Percentiles rank a stretch among this genome's conserved stretches.
Evolutionary conservation across 2,113 vertebrate species (phyloP).

Genomic region (Silurus glanis): DNA sequence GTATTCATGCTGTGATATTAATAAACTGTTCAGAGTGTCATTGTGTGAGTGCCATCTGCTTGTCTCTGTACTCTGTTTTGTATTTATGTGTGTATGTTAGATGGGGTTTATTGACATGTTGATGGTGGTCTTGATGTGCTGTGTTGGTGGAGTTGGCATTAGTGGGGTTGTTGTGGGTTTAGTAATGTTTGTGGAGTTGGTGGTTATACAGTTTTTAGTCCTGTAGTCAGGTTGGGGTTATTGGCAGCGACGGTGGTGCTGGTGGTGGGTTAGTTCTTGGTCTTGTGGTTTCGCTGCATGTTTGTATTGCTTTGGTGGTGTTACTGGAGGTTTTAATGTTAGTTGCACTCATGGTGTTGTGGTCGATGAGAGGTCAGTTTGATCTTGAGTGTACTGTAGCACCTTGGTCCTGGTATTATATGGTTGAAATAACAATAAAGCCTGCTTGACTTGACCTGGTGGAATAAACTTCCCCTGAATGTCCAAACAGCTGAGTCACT

Average conservation of each 20-base stretch:
- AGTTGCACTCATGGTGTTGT: neutral
- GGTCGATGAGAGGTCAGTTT: too few species aligned
- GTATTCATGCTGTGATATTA: conserved; percentile 34
- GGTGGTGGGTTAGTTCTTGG: too few species aligned
- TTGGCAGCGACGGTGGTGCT: neutral
- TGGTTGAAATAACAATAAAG: too few species aligned
- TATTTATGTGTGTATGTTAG: neutral
- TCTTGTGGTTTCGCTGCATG: neutral
- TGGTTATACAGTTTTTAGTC: neutral
- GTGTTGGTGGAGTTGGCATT: neutral
- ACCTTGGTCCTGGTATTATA: too few species aligned
- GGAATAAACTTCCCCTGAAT: too few species aligned
- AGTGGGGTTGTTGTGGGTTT: neutral
- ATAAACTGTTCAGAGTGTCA: neutral
- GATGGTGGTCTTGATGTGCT: neutral
- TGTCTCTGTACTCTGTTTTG: neutral
- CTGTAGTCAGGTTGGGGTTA: neutral
- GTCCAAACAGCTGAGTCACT: too few species aligned
- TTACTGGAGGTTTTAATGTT: neutral
- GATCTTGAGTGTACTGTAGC: too few species aligned
- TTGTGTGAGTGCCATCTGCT: neutral
- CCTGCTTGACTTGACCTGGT: too few species aligned
- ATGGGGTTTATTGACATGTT: neutral
- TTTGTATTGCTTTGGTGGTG: neutral
- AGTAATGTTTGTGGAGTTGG: neutral